These are phyloP conservation scores for Ctena decussata DNA, from an alignment of 2,888 invertebrate species.

Conservation along the genomic window DNA sequence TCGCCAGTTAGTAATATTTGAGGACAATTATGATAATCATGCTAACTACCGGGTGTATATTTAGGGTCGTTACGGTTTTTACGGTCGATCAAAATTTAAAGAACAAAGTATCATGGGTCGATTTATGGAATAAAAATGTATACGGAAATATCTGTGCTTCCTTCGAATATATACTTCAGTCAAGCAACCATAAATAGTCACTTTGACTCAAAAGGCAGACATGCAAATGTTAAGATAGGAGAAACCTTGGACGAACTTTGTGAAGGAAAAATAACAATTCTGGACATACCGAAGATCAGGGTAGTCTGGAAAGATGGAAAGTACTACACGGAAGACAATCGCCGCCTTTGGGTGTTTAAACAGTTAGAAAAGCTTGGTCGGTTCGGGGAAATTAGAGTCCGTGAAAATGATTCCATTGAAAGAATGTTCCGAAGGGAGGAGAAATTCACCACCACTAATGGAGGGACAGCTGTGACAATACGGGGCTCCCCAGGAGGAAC, in stretches of 20 bases:
- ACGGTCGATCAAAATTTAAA: no score
- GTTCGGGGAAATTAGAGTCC: neutral
- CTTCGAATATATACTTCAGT: neutral
- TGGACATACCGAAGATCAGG: neutral
- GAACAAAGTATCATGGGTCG: no score
- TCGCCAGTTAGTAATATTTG: no score
- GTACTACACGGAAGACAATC: neutral
- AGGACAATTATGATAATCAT: no score
- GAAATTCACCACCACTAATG: neutral
- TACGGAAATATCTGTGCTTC: no score
- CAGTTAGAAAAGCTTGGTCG: neutral
- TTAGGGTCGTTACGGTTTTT: no score
- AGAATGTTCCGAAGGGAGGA: neutral
- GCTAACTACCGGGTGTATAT: no score
- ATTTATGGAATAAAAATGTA: no score
- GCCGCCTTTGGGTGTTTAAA: neutral
- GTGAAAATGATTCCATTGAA: neutral
- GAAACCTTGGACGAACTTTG: neutral
- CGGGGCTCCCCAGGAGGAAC: neutral
- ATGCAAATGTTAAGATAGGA: neutral
- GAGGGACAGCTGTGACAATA: neutral
- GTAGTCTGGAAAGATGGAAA: neutral
- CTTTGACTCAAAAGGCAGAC: neutral
- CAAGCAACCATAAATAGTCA: neutral
- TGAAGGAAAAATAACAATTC: neutral